Evolutionary conservation across 2,113 vertebrate species (phyloP), one percentile per base, ranked within the genome.

Genomic region (Phocoena phocoena): DNA sequence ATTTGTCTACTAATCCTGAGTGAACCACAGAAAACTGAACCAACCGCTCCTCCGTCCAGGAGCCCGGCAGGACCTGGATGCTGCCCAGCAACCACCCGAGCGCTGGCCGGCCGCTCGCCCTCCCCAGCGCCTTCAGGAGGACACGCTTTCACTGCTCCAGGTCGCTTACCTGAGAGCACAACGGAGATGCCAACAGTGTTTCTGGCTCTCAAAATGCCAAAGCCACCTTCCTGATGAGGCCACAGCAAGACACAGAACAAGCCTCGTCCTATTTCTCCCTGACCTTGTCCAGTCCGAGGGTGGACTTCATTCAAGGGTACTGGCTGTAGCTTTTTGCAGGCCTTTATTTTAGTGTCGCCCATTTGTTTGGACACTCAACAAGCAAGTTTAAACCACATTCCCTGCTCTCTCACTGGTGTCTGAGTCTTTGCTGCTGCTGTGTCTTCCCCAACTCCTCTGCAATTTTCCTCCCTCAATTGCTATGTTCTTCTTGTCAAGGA

Each of bases 401-500:
- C 79, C 55, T 58, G 50, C 38, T 77, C 28, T 97, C 65, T 65
- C 53, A 23, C 53, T 63, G 41, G 74, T 55, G 74, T 73, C 23
- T 81, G 38, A 92, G n/a, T n/a, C 79, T 87, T 85, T 55, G 60
- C 73, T 92, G 36, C 62, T 83, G 68, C 93, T 73, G 53, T 38
- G 13, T 33, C 81, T 58, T 84, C 77, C 60, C 85, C 62, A 25
- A 18, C 23, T 55, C 67, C 71, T 92, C 93, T 80, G 91, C 74
- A 88, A 17, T 93, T 86, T 95, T 89, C 94, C 62, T 94, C 86
- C 68, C 73, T 88, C 1, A 1, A 82, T 25, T 60, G 68, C 93
- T 84, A 31, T 93, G 86, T 77, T 95, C 95, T 97, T 65, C 74
- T 77, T 65, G 50, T 95, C 81, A 80, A 83, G 68, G 50, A 80